phyloP scores from a whole-genome alignment of 2,113 vertebrate species.

The Callospermophilus lateralis region DNA sequence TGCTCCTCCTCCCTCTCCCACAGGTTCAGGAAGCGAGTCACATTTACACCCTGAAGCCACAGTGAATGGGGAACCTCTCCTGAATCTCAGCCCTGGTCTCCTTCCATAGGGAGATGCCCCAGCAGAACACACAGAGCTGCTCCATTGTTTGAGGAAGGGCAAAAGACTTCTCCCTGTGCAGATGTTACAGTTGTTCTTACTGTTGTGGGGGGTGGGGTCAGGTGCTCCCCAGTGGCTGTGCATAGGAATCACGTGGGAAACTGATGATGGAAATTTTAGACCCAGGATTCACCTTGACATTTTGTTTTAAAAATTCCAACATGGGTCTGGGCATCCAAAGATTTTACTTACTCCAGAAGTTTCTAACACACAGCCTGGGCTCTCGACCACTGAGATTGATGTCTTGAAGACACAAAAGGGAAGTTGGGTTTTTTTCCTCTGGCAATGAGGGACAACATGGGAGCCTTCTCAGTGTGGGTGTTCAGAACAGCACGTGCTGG shows the following conservation, averaged over 20 bases:
- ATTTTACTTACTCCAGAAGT: background rate
- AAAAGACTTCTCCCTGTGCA: background rate
- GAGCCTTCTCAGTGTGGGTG: accelerated
- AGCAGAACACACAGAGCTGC: background rate
- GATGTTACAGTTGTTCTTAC: background rate
- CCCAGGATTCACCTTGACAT: background rate
- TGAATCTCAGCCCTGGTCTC: accelerated
- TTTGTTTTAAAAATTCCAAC: too few relatives aligned
- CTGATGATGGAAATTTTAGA: too few relatives aligned
- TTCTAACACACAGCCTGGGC: background rate
- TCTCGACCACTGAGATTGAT: background rate
- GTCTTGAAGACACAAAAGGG: background rate
- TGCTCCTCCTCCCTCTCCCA: background rate
- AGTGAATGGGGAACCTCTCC: too few relatives aligned
- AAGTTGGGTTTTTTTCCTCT: too few relatives aligned
- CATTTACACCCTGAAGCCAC: background rate
- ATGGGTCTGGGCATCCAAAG: background rate
- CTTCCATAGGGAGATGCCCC: accelerated
- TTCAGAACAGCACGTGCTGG: accelerated
- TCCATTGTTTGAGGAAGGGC: too few relatives aligned
- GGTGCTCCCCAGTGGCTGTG: background rate
- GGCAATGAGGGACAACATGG: too few relatives aligned
- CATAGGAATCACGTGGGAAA: background rate
- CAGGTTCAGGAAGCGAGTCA: accelerated
- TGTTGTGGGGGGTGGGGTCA: too few relatives aligned